A percentile compares a stretch with the other conserved stretches of the same genome.
These are phyloP conservation scores for Lymantria monacha DNA, from an alignment of 2,888 invertebrate species.

Conservation along the genomic window DNA sequence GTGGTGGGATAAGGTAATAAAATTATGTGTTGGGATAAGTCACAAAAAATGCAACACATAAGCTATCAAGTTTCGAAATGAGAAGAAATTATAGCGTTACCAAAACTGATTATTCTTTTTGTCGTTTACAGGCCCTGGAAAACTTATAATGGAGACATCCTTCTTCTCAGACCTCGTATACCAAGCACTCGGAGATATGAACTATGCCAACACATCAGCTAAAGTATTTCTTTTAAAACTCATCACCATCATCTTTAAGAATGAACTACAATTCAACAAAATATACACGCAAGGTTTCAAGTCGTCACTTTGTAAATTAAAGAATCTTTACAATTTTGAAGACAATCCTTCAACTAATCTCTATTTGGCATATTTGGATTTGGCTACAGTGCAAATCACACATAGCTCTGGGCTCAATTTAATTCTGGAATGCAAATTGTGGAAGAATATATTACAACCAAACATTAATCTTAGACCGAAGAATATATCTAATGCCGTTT, in stretches of 20 bases:
- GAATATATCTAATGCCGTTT: constrained; percentile 24
- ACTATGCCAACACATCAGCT: constrained; percentile 29
- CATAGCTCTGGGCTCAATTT: constrained; percentile 40
- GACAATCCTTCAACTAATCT: constrained; percentile 19
- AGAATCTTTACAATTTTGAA: constrained; percentile 21
- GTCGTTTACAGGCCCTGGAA: constrained; percentile 31
- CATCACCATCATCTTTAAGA: constrained; percentile 34
- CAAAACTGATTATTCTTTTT: too few species aligned
- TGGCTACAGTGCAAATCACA: constrained; percentile 26
- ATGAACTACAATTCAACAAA: constrained; percentile 46
- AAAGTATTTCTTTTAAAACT: constrained; percentile 41
- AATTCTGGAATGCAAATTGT: constrained; percentile 28
- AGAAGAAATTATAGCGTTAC: too few species aligned
- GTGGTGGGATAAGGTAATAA: too few species aligned
- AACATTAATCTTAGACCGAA: constrained; percentile 20
- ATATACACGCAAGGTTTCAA: constrained; percentile 33
- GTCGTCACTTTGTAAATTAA: constrained; percentile 16
- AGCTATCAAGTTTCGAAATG: too few species aligned
- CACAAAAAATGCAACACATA: too few species aligned
- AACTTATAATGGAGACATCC: constrained; percentile 36
- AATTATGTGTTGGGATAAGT: too few species aligned
- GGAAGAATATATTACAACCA: constrained; percentile 28
- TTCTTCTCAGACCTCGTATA: constrained; percentile 42
- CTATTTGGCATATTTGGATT: constrained; percentile 29
- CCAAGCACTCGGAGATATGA: constrained; percentile 29